Evolutionary conservation across 2,888 invertebrate genomes (phyloP), one percentile per base, ranked within the genome.

Genomic region (Agrilus mali): DNA sequence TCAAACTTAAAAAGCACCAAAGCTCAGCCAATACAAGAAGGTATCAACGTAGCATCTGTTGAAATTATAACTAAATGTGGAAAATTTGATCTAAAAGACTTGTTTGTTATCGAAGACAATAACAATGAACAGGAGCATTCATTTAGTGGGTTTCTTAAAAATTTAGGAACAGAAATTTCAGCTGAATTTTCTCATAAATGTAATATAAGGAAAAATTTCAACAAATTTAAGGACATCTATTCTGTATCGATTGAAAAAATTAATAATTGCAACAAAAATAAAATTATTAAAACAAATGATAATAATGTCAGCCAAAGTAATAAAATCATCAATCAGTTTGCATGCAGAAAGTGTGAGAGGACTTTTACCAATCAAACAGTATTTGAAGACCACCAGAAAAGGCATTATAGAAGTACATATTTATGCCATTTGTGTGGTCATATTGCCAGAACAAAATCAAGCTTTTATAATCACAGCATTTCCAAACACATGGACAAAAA

Each of bases 401-500:
- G 8, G 10, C 10, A 27, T 27, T 8, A 27, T 10, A 27, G 27
- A 27, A 27, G 5, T 4, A 43, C 41, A 10, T 56, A 43, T 43
- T 44, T 54, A 3, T 58, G 58, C 41, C 53, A 56, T 38, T 36
- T 55, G 33, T 59, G 59, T 40, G 58, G 58, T 3, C 42, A 46
- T 10, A 16, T 51, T 20, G 47, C 48, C n/a, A 52, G 50, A 22
- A 52, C 54, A 12, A 45, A 49, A 40, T 47, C 52, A 37, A 50
- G 52, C 31, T 50, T 54, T 10, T 44, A 50, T 12, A 50, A 56
- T 36, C 58, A 59, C 44, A 52, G 50, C 42, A 12, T 39, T 7
- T 36, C 47, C 7, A 67, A 68, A 36, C 71, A 72, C 47, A 69
- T 69, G 49, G 68, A 68, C 10, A 68, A 62, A 45, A 60, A 69